These are phyloP conservation scores for Amblyjoppa fuscipennis DNA, from an alignment of 2,888 invertebrate species.

Conservation along the genomic window DNA sequence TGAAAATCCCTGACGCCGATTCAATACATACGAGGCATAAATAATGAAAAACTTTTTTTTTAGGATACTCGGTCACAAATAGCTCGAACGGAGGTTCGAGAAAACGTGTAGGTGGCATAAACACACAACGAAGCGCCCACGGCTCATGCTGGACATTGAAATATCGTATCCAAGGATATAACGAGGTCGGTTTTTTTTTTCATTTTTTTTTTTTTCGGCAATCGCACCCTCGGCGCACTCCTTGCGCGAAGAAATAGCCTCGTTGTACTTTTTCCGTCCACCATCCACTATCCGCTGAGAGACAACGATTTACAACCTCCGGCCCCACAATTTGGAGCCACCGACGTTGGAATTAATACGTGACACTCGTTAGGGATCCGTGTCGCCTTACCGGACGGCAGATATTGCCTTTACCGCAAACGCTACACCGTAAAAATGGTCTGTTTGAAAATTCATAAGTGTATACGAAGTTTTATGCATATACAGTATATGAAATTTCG, in stretches of 20 bases:
- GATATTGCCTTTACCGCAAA: neutral
- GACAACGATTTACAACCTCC: constrained; percentile 48
- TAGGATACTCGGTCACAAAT: neutral
- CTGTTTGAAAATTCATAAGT: too few relatives aligned
- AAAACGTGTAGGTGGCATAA: neutral
- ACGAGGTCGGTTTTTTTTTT: constrained; percentile 26
- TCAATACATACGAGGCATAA: neutral
- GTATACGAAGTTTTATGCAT: too few relatives aligned
- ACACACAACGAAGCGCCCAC: neutral
- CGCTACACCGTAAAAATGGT: too few relatives aligned
- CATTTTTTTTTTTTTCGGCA: neutral
- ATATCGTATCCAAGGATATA: constrained; percentile 28
- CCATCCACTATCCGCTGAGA: constrained; percentile 4
- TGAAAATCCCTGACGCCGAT: neutral
- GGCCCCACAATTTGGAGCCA: neutral
- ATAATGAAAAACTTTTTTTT: constrained; percentile 14
- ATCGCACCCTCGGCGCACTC: neutral
- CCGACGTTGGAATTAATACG: constrained; percentile 40
- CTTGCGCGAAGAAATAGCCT: constrained; percentile 18
- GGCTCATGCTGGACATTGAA: constrained; percentile 29
- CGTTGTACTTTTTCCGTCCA: constrained; percentile 11
- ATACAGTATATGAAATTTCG: too few relatives aligned
- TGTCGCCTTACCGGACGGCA: constrained; percentile 1
- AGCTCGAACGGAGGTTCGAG: neutral
- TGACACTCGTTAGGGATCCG: constrained; percentile 35